Evolutionary conservation across 2,888 invertebrate genomes (phyloP).

Genomic region (Dryomyza anilis): DNA sequence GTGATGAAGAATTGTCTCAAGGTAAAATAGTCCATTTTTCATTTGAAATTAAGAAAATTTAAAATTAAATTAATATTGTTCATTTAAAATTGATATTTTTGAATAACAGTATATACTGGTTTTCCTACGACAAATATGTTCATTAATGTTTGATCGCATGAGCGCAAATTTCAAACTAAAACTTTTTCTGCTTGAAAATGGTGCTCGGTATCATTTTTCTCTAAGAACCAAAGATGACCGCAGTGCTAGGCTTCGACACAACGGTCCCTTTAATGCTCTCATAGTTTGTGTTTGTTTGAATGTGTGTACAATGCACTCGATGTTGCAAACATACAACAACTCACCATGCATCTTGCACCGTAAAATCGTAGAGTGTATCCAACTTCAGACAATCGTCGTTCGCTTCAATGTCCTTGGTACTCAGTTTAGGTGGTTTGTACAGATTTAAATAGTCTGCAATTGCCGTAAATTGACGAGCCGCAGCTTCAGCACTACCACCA

Average conservation of each 20-base stretch:
- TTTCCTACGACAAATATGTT: too few relatives aligned
- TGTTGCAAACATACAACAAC: conserved; percentile 48
- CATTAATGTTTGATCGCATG: conserved; percentile 12
- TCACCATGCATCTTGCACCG: conserved; percentile 83
- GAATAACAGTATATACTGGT: too few relatives aligned
- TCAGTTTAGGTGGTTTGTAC: conserved; percentile 78
- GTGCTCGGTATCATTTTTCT: conserved; percentile 24
- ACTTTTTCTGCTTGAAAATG: neutral
- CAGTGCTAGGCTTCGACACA: conserved; percentile 33
- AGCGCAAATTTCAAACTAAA: too few relatives aligned
- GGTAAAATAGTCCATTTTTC: too few relatives aligned
- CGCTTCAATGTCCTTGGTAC: conserved; percentile 78
- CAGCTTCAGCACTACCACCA: conserved; percentile 16
- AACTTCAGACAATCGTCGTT: conserved; percentile 81
- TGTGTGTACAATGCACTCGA: neutral
- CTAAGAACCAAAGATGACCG: conserved; percentile 45
- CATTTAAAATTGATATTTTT: too few relatives aligned
- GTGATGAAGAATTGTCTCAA: too few relatives aligned
- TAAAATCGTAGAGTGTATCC: conserved; percentile 87
- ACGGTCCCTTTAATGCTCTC: conserved; percentile 33
- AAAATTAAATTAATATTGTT: neutral
- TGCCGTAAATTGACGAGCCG: conserved; percentile 40
- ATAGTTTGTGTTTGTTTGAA: neutral
- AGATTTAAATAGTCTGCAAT: conserved; percentile 55
- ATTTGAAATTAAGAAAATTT: neutral